Base-by-base conservation (phyloP, 2,888 invertebrate genomes). In the Catocala fraxini region DNA sequence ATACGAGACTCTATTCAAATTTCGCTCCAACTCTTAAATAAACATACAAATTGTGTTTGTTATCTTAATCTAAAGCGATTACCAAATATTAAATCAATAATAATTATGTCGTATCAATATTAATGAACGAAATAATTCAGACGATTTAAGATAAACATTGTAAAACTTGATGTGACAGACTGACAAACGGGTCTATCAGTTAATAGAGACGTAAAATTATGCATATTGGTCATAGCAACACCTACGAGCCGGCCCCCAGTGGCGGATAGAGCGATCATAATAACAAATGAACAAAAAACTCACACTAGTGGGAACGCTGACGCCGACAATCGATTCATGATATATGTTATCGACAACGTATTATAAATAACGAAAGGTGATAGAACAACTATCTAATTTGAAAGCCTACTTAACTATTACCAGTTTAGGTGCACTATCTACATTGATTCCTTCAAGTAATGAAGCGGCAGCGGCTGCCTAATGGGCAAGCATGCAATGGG, bases 121-220 rank as follows among this genome's bases (percentile, higher is more conserved):
- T 75, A 53, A 73, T 64, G 43, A 55, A 48, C 10, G 4, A 70
- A 59, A 63, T 53, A 59, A 66, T 56, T 64, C 46, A 34, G 35
- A 59, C 53, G 60, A 61, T 63, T 71, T 64, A 54, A 58, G 43
- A 57, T 55, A 64, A 63, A 65, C 12, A 63, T 65, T 56, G 33
- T 61, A 59, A 63, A 75, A 59, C 48, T 63, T 65, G 51, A 63
- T 64, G 12, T 66, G 45, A 43, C 48, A 60, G 34, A 54, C 35
- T 69, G 57, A 63, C 54, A 65, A 64, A 66, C 69, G 43, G 13
- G 61, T 66, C 56, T 70, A 12, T 71, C 57, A 56, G 65, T 70
- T 82, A 74, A 84, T 83, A 81, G 73, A 81, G 76, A 75, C 81
- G 83, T 87, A 84, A 83, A 80, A 86, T 87, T 87, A 88, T 87